Conservation (phyloP, 92 coral and sea anemone genomes). For the Phenganax subtilis region DNA sequence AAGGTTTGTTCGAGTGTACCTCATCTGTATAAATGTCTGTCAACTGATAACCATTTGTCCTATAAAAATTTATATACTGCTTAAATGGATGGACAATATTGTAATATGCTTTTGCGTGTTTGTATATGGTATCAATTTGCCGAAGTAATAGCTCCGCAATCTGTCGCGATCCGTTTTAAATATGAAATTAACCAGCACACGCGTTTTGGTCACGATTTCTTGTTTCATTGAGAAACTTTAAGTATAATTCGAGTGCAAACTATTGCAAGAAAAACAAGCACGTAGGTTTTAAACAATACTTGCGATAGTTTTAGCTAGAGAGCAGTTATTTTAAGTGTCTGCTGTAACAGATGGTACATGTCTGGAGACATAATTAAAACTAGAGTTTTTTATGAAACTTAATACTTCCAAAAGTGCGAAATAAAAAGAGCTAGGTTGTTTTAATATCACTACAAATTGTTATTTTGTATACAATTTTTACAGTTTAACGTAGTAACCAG, state of each 20-base stretch:
- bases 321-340: neutral
- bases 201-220: neutral
- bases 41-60: too few relatives aligned
- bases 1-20: too few relatives aligned
- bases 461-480: too few relatives aligned
- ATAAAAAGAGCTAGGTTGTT: neutral
- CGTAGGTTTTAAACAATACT: neutral
- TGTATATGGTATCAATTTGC: neutral
- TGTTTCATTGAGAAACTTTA: neutral
- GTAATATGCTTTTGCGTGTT: neutral
- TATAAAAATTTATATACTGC: too few relatives aligned
- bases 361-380: neutral
- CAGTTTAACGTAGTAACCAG: too few relatives aligned
- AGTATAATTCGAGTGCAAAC: neutral
- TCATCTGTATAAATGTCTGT: too few relatives aligned
- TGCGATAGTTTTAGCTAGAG: neutral
- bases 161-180: constrained; percentile 2
- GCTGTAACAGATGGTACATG: neutral
- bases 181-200: neutral
- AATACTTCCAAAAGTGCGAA: neutral
- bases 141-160: neutral
- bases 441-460: neutral
- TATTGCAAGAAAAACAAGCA: neutral
- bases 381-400: constrained; percentile 5
- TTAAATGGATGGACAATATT: too few relatives aligned